A percentile compares a stretch with the other conserved stretches of the same genome.
Conservation (phyloP, 2,113 vertebrate genomes). For the Miniopterus natalensis region DNA sequence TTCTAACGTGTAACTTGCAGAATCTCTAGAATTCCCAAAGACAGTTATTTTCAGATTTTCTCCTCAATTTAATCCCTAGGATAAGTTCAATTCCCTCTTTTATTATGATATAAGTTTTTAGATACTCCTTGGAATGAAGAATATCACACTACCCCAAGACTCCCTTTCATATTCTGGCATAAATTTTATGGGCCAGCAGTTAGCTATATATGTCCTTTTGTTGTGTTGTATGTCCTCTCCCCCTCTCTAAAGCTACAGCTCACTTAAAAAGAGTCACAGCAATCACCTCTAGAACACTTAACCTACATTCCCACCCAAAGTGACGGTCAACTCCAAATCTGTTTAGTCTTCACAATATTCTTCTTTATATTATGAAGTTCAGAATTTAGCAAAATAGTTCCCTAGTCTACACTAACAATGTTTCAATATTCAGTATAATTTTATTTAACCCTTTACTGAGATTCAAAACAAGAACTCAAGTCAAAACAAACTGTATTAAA, state of each 20-base stretch:
- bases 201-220: neutral
- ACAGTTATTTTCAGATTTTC: slow-evolving; percentile 45
- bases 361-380: neutral
- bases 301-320: neutral
- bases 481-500: slow-evolving; percentile 53
- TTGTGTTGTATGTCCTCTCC: neutral
- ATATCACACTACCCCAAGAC: neutral
- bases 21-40: slow-evolving; percentile 36
- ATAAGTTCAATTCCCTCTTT: slow-evolving; percentile 39
- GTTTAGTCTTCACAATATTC: neutral
- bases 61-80: neutral
- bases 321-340: slow-evolving; percentile 2
- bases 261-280: slow-evolving; percentile 25
- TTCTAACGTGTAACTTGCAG: neutral
- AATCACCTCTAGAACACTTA: slow-evolving; percentile 23
- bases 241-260: neutral
- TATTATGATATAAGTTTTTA: slow-evolving; percentile 12
- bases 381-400: slow-evolving; percentile 34
- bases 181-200: neutral
- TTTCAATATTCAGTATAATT: slow-evolving; percentile 10
- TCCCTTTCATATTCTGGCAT: neutral
- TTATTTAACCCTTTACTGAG: slow-evolving; percentile 51
- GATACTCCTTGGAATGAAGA: slow-evolving; percentile 20
- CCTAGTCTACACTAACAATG: neutral
- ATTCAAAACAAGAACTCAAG: slow-evolving; percentile 45